Evolutionary conservation across 1,140 invertebrate species (phyloP).

Genomic region (Melipona quadrifasciata): DNA sequence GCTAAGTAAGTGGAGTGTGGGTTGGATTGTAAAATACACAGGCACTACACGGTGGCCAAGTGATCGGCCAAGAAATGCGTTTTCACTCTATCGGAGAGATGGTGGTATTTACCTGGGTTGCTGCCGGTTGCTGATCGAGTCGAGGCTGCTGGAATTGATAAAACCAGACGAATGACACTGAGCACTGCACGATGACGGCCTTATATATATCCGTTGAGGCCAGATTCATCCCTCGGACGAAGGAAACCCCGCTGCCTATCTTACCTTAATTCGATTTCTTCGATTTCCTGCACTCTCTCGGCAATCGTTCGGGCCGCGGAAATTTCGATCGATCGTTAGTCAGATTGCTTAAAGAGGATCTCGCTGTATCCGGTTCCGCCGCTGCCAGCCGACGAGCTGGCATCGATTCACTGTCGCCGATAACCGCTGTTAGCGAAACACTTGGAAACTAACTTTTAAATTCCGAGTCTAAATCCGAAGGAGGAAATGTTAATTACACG

Average conservation of each 20-base stretch:
- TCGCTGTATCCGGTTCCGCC: no score
- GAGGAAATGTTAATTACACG: no score
- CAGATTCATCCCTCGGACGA: constrained; percentile 63
- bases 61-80: background rate
- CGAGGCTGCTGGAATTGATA: constrained; percentile 61
- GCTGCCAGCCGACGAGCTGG: no score
- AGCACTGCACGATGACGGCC: constrained; percentile 52
- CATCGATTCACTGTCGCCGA: background rate
- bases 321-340: constrained; percentile 30
- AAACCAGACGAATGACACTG: constrained; percentile 64
- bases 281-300: constrained; percentile 68
- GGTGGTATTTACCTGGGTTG: constrained; percentile 55
- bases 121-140: constrained; percentile 40
- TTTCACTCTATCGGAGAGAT: background rate
- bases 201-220: constrained; percentile 68
- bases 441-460: background rate
- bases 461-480: background rate
- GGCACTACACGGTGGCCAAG: no score
- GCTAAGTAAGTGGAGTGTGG: background rate
- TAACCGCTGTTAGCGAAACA: background rate
- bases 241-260: constrained; percentile 63
- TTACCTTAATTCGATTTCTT: constrained; percentile 63
- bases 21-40: background rate
- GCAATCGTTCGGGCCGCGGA: background rate
- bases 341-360: constrained; percentile 23